Evolutionary conservation across 1,140 invertebrate genomes (phyloP), one percentile per base, ranked within the genome.

Genomic region (Melipona quadrifasciata): DNA sequence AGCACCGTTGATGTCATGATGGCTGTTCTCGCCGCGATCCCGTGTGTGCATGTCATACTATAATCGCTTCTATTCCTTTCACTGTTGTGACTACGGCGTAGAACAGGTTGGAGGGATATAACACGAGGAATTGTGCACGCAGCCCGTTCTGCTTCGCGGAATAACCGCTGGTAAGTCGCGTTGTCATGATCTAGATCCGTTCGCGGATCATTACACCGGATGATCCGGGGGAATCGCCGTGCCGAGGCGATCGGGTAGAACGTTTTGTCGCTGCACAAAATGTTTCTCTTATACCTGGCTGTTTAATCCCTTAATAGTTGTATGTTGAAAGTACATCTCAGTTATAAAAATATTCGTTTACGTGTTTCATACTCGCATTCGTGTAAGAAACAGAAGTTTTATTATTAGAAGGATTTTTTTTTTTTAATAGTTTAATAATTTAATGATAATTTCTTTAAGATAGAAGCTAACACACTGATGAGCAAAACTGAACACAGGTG

Each of bases 21-120:
- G 72, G 85, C 47, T 77, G 86, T 87, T 87, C 86, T 31, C 72
- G 76, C 55, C 39, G 71, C 64, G 58, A 39, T 70, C 53, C 67
- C 72, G 65, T 55, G 65, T 58, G 72, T 72, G 58, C 78, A 1
- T 61, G 86, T 68, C 73, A 55, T 58, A 16, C 47, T 58, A 65
- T 85, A 89, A 90, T 90, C 79, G 81, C 84, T 87, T 86, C 75
- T 75, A 86, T 88, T 90, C 89, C 90, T 90, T 91, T 91, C 90
- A 89, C 90, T 73, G 84, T 85, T 82, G 73, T 65, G 47, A 78
- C 72, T 57, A 77, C 64, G 70, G 17, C 78, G 57, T 64, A 47
- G 72, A 87, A 87, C 87, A 84, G 81, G 81, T 87, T 64, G 47
- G 67, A 70, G n/a, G 68, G 34, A 81, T 58, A 67, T 47, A 65